phyloP scores from a whole-genome alignment of 2,113 vertebrate genomes.

The Paramormyrops kingsleyae region DNA sequence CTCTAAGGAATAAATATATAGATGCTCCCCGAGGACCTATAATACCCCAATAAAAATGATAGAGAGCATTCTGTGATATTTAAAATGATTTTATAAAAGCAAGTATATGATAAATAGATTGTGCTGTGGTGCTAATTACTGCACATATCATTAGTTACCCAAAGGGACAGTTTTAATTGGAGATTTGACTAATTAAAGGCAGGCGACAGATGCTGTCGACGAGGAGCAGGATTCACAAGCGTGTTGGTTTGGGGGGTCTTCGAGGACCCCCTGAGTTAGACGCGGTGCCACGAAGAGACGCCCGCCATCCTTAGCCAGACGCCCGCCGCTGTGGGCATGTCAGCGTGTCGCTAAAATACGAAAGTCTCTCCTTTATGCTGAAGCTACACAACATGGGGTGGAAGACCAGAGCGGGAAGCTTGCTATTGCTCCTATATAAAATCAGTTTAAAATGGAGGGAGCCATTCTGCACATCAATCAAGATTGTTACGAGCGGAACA shows the following conservation, averaged over 20 bases:
- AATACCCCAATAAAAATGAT: background rate
- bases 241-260: constrained; percentile 15
- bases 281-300: background rate
- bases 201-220: constrained; percentile 16
- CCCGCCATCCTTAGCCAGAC: background rate
- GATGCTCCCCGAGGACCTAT: background rate
- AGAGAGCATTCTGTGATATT: constrained; percentile 7
- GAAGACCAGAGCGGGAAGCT: background rate
- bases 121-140: constrained; percentile 20
- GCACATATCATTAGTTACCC: constrained; percentile 22
- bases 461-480: background rate
- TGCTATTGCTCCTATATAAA: background rate
- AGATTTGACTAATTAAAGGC: constrained; percentile 26
- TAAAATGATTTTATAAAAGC: background rate
- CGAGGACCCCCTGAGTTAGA: constrained; percentile 11
- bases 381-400: background rate
- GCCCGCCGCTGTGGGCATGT: background rate
- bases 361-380: background rate
- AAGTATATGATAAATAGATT: constrained; percentile 18
- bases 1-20: background rate
- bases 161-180: constrained; percentile 28
- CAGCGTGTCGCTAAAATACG: background rate
- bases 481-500: background rate
- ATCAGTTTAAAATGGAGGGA: background rate
- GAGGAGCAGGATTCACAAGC: constrained; percentile 11